Percentiles rank a stretch among this genome's conserved stretches.
phyloP scores from a whole-genome alignment of 2,888 invertebrate genomes.

The Alloscopus bannaensis region DNA sequence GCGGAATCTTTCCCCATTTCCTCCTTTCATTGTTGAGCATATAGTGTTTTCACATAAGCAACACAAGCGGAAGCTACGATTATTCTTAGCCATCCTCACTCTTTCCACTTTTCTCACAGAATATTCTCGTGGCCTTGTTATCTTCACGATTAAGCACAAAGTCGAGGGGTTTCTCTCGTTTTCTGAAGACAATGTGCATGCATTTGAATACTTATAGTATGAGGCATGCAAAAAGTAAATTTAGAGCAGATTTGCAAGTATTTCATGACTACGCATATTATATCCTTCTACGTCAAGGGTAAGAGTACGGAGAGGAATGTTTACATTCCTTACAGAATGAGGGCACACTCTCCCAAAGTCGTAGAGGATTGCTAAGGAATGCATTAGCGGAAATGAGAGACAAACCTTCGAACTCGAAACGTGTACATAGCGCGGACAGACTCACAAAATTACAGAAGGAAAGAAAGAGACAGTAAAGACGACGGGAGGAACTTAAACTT shows the following conservation, averaged over 20 bases:
- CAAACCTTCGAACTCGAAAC: neutral
- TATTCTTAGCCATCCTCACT: constrained; percentile 35
- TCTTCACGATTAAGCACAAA: neutral
- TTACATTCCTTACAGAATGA: too few relatives aligned
- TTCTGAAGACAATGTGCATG: neutral
- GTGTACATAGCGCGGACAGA: neutral
- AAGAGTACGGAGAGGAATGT: too few relatives aligned
- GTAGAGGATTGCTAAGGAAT: constrained; percentile 45
- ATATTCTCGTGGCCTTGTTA: neutral
- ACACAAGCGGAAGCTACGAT: constrained; percentile 45
- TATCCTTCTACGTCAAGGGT: too few relatives aligned
- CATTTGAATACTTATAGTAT: too few relatives aligned
- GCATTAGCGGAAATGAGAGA: constrained; percentile 45
- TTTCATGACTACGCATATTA: too few relatives aligned
- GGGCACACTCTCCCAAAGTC: too few relatives aligned
- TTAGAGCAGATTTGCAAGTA: too few relatives aligned
- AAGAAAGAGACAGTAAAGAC: too few relatives aligned
- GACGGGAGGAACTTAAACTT: too few relatives aligned
- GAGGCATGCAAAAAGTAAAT: too few relatives aligned
- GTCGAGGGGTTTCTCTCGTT: neutral
- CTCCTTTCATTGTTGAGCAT: neutral
- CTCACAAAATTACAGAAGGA: neutral
- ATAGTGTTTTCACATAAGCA: constrained; percentile 16
- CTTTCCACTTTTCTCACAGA: too few relatives aligned
- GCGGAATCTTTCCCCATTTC: neutral